Base-by-base conservation (phyloP, 2,888 invertebrate genomes). In the Celastrina argiolus region DNA sequence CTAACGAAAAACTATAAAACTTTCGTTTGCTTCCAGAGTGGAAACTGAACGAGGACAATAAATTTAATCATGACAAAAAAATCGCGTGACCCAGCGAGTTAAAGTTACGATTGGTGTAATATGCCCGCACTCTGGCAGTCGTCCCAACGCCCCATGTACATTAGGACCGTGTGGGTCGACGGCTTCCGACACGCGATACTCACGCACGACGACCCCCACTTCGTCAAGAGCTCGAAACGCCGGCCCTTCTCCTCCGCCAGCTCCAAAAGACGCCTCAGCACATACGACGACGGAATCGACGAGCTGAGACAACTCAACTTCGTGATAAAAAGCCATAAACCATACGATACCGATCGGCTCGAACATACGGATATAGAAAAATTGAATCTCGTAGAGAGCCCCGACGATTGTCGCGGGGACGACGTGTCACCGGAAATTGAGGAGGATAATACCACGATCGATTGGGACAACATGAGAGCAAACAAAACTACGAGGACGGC, bases 131-230 rank as follows among this genome's bases (percentile, higher is more conserved):
- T 93, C 80, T 94, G 93, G 93, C 93, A 93, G 80, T 91, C 93
- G 72, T 93, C 93, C 70, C 92, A 92, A 81, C 88, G 92, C 70
- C 93, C 93, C 77, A 85, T 93, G 81, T 93, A 93, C 81, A 88
- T 93, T 71, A 89, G 91, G 75, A 93, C 93, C 59, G 92, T 93
- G 65, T 96, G 96, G 96, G 92, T 94, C 68, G 93, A 94, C 77
- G 95, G 95, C 22, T 92, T 94, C 74, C 92, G 95, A 72, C 94
- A 94, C 86, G 95, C 94, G 18, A 92, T 95, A 63, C 87, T 95
- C 64, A 91, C 93, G 6, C 87, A 92, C 68, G 93, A 94, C 83
- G 95, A 95, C 81, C 94, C 91, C 0, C 82, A 83, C 72, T 80
- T 82, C 67, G 74, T 82, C 16, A 83, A 81, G 69, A 74, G 73